Evolutionary conservation across 2,888 invertebrate species (phyloP).

Genomic region (Gastrophysa polygoni): DNA sequence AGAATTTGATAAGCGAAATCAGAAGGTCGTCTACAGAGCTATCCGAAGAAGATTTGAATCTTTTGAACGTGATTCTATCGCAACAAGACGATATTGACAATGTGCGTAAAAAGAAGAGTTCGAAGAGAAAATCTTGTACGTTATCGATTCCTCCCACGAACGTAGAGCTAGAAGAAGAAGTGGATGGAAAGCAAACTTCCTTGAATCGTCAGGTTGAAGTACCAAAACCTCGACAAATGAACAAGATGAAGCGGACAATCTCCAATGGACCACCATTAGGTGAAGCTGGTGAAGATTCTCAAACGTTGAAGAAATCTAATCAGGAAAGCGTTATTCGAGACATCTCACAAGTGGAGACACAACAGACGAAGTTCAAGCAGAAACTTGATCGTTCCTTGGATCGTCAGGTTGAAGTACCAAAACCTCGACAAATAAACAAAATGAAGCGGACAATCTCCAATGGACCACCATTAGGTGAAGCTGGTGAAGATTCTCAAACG

Average conservation of each 20-base stretch:
- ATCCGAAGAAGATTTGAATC: conserved; percentile 63
- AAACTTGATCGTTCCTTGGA: too few relatives aligned
- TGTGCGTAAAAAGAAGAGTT: conserved; percentile 49
- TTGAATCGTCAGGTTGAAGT: not conserved
- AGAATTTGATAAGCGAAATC: conserved; percentile 53
- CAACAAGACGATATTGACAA: conserved; percentile 34
- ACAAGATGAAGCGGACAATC: not conserved
- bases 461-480: not conserved
- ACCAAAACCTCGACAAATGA: not conserved
- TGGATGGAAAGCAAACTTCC: conserved; percentile 26
- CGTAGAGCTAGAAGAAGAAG: conserved; percentile 43
- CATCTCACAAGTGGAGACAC: conserved; percentile 59
- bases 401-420: too few relatives aligned
- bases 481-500: conserved; percentile 18
- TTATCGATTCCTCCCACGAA: conserved; percentile 14
- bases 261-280: not conserved
- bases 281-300: conserved; percentile 17
- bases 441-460: not conserved
- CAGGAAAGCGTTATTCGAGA: conserved; percentile 48
- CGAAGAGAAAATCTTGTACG: conserved; percentile 45
- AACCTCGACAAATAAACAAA: too few relatives aligned
- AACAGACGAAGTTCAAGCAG: conserved; percentile 59
- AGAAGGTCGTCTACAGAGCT: conserved; percentile 65
- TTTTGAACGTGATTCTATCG: conserved; percentile 60
- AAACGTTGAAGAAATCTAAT: conserved; percentile 8